Evolutionary conservation across 2,797 vertebrate species (phyloP).

Genomic region (Dryobates pubescens): DNA sequence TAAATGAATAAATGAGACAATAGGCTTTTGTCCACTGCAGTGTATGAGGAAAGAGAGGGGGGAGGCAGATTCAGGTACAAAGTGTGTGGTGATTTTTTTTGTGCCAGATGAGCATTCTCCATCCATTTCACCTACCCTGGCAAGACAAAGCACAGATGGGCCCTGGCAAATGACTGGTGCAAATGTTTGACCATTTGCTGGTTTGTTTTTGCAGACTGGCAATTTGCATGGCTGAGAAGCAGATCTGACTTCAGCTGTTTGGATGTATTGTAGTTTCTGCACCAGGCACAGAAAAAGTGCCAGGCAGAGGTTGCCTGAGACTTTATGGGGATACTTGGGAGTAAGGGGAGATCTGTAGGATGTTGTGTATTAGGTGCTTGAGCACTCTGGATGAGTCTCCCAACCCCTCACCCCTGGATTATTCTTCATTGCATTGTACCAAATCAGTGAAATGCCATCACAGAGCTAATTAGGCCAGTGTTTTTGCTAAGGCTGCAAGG

Average conservation of each 20-base stretch:
- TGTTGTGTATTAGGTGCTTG: neutral
- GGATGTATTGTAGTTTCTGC: neutral
- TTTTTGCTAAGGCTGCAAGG: neutral
- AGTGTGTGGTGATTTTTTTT: neutral
- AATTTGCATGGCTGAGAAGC: neutral
- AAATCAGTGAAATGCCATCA: neutral
- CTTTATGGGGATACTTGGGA: neutral
- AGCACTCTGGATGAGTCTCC: neutral
- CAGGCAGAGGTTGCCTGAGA: neutral
- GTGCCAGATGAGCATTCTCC: neutral
- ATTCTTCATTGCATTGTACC: neutral
- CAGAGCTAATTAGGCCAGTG: neutral
- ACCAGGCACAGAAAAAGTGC: neutral
- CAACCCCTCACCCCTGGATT: neutral
- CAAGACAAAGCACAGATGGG: neutral
- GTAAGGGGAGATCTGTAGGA: neutral
- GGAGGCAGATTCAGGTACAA: neutral
- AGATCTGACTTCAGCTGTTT: neutral
- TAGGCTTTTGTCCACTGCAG: neutral
- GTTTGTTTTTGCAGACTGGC: neutral
- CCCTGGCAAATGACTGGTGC: neutral
- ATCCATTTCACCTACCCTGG: neutral
- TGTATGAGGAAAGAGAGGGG: neutral
- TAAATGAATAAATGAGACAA: neutral
- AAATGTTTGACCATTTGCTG: conserved; percentile 21